These are phyloP conservation scores for Macrostomum lignano DNA, from an alignment of 1,140 invertebrate genomes.

Conservation along the genomic window DNA sequence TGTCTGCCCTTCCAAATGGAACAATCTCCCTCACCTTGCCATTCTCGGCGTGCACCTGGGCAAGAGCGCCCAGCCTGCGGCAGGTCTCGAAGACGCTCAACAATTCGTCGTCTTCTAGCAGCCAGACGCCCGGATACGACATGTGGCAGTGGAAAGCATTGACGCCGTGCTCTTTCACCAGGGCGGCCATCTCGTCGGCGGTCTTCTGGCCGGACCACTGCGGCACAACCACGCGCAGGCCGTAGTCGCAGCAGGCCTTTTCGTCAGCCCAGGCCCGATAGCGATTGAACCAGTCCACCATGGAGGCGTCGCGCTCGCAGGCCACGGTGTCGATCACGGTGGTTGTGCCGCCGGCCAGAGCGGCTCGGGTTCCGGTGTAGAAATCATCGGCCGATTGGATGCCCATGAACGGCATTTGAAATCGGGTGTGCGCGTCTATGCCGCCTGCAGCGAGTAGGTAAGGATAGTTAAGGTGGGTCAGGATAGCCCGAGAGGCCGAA, in stretches of 20 bases:
- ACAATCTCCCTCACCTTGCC: no score
- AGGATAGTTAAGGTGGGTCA: no score
- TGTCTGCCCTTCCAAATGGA: no score
- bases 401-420: conserved; percentile 57
- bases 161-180: conserved; percentile 33
- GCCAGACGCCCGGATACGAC: conserved; percentile 65
- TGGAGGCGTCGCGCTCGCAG: conserved; percentile 47
- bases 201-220: conserved; percentile 46
- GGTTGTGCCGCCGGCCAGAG: conserved; percentile 60
- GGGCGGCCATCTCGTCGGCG: conserved; percentile 35
- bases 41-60: conserved; percentile 88
- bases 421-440: conserved; percentile 60
- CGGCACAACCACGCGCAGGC: conserved; percentile 59
- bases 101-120: conserved; percentile 62
- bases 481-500: no score
- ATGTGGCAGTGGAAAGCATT: conserved; percentile 97
- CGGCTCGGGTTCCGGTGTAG: conserved; percentile 57
- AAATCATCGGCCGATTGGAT: conserved; percentile 52
- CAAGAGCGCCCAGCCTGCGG: conserved; percentile 40
- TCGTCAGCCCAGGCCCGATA: conserved; percentile 64
- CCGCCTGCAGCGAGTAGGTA: no score
- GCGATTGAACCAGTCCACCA: conserved; percentile 63
- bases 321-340: conserved; percentile 70
- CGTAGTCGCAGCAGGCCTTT: conserved; percentile 93
- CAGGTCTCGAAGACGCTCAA: conserved; percentile 53